Conservation (phyloP, 2,797 vertebrate species). For the Cebuella pygmaea region DNA sequence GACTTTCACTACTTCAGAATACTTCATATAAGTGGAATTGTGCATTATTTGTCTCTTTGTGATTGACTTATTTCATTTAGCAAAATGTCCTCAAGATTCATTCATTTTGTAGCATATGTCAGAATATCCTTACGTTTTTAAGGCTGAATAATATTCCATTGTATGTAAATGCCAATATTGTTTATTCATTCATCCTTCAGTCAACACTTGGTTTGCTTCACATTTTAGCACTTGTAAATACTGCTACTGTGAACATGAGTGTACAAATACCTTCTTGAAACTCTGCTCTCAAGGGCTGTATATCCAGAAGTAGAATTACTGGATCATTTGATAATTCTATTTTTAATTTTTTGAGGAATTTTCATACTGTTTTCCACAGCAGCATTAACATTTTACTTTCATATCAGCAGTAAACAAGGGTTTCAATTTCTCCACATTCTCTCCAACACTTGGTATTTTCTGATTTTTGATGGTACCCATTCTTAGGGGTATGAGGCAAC, state of each 20-base stretch:
- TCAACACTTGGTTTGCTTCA: not conserved
- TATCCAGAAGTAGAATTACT: not conserved
- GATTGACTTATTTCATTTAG: not conserved
- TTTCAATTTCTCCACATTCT: not conserved
- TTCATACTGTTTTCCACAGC: not conserved
- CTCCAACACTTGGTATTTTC: not conserved
- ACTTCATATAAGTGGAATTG: not conserved
- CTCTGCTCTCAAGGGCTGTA: not conserved
- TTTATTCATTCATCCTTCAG: not conserved
- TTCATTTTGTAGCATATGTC: not conserved
- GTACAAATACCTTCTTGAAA: not conserved
- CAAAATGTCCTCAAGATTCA: not conserved
- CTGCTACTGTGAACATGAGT: not conserved
- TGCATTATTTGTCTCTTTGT: not conserved
- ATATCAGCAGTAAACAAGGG: not conserved
- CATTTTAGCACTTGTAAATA: constrained; percentile 2
- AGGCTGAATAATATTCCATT: not conserved
- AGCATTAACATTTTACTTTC: not conserved
- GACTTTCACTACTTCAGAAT: not conserved
- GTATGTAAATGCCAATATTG: not conserved
- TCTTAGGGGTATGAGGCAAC: not conserved
- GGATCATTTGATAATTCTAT: not conserved
- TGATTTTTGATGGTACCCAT: not conserved
- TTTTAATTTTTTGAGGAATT: not conserved
- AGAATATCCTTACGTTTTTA: not conserved